A percentile compares a stretch with the other conserved stretches of the same genome.
Conservation (phyloP, 2,797 vertebrate species). For the Pygocentrus nattereri region DNA sequence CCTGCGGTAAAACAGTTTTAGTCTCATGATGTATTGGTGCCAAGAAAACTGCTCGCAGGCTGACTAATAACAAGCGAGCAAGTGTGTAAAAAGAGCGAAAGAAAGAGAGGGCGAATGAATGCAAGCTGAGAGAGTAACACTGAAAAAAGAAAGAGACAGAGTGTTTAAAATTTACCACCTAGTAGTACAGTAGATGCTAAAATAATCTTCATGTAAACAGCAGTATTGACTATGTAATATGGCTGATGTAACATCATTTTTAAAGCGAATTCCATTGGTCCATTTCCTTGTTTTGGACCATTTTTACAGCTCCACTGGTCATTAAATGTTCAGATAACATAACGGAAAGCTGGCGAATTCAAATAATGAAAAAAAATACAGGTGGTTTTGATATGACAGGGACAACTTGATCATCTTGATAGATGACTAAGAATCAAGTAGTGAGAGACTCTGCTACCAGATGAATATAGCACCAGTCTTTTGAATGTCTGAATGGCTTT, state of each 20-base stretch:
- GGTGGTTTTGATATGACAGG: slow-evolving; percentile 26
- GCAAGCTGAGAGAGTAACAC: neutral
- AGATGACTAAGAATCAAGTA: slow-evolving; percentile 59
- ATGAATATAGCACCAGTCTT: neutral
- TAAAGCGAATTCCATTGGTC: too few species aligned
- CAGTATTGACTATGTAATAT: too few species aligned
- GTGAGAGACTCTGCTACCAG: slow-evolving; percentile 22
- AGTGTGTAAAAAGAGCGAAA: neutral
- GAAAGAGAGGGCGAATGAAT: neutral
- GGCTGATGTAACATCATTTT: too few species aligned
- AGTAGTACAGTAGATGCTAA: too few species aligned
- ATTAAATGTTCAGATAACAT: too few species aligned
- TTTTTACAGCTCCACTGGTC: too few species aligned
- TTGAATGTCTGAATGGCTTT: neutral
- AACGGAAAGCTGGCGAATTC: too few species aligned
- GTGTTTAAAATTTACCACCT: too few species aligned
- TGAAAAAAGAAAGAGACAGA: slow-evolving; percentile 23
- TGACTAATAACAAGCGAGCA: neutral
- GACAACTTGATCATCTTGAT: slow-evolving; percentile 59
- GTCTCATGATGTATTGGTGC: neutral
- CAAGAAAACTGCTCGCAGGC: slow-evolving; percentile 1
- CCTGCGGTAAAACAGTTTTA: slow-evolving; percentile 1
- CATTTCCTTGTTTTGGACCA: too few species aligned
- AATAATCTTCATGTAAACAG: too few species aligned
- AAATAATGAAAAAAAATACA: too few species aligned